Conservation (phyloP, 2,888 invertebrate species). For the Galerucella pusilla region DNA sequence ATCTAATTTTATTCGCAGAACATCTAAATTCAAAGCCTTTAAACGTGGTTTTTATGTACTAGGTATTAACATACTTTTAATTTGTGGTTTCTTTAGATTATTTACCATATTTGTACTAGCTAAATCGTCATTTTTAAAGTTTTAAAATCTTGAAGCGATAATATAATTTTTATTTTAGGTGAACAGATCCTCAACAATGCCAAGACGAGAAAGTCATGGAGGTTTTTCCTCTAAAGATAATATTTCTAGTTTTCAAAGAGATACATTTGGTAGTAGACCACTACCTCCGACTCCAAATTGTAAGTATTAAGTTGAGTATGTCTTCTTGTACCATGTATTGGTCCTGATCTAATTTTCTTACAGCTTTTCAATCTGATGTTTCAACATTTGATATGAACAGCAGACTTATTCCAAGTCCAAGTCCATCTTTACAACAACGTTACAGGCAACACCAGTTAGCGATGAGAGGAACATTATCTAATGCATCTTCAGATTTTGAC, state of each 20-base stretch:
- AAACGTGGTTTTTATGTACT: not conserved
- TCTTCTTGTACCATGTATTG: not conserved
- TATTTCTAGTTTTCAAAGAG: conserved; percentile 66
- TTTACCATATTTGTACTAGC: not conserved
- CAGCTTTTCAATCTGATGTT: conserved; percentile 57
- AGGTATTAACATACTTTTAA: not conserved
- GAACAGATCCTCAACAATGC: conserved; percentile 53
- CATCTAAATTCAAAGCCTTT: conserved; percentile 27
- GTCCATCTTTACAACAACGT: conserved; percentile 67
- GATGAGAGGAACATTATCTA: conserved; percentile 65
- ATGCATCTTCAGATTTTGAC: conserved; percentile 60
- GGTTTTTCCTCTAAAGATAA: conserved; percentile 64
- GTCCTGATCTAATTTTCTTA: conserved; percentile 33
- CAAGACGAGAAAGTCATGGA: conserved; percentile 55
- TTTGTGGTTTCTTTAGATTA: not conserved
- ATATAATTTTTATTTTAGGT: conserved; percentile 57
- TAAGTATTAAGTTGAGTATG: conserved; percentile 15
- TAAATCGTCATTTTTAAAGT: not conserved
- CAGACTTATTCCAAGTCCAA: conserved; percentile 56
- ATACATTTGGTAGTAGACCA: conserved; percentile 65
- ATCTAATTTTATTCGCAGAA: not conserved
- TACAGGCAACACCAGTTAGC: conserved; percentile 71
- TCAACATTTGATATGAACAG: conserved; percentile 51
- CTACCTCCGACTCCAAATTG: conserved; percentile 68
- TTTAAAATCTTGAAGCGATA: conserved; percentile 57